A percentile compares a stretch with the other conserved stretches of the same genome.
phyloP scores from a whole-genome alignment of 2,113 vertebrate genomes.

The Rhinoptilus africanus region DNA sequence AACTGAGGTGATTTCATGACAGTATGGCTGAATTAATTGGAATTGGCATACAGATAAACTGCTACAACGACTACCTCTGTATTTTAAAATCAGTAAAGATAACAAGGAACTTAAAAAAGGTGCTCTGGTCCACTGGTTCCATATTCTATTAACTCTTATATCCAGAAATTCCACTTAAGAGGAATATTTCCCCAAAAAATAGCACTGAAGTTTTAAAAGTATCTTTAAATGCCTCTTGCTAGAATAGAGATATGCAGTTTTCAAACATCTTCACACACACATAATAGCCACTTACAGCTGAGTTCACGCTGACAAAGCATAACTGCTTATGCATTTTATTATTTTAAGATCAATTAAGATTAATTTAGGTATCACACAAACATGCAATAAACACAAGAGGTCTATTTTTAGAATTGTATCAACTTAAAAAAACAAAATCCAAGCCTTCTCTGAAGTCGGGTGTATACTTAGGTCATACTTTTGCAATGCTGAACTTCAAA shows the following conservation, averaged over 20 bases:
- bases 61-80: background rate
- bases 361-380: background rate
- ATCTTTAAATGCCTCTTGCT: background rate
- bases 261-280: background rate
- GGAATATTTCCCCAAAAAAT: background rate
- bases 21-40: background rate
- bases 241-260: background rate
- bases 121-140: background rate
- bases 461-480: background rate
- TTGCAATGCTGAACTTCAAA: background rate
- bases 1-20: background rate
- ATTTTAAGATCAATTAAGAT: background rate
- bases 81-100: background rate
- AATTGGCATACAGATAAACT: background rate
- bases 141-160: background rate
- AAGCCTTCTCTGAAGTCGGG: background rate
- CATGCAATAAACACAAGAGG: background rate
- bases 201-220: background rate
- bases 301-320: background rate
- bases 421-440: background rate
- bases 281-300: background rate
- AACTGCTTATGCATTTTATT: background rate
- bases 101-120: background rate
- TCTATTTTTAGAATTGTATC: background rate
- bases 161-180: background rate